phyloP scores from a whole-genome alignment of 2,888 invertebrate species.

The Leptogaster cylindrica region DNA sequence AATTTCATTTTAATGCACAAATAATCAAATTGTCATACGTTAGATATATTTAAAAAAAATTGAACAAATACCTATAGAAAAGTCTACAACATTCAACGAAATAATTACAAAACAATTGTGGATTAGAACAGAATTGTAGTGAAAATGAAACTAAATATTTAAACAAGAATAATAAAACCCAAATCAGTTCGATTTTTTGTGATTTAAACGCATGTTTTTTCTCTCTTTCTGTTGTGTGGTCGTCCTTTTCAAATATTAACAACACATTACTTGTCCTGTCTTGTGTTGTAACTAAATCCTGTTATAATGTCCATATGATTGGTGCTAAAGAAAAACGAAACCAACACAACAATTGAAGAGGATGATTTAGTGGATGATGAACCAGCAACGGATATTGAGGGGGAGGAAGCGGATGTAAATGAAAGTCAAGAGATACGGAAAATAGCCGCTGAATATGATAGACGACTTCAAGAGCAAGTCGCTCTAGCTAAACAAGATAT shows the following conservation, averaged over 20 bases:
- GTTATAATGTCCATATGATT: conserved; percentile 26
- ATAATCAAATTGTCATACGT: too few species aligned
- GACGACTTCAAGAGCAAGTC: conserved; percentile 68
- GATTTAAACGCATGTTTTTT: conserved; percentile 57
- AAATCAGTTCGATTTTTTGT: conserved; percentile 46
- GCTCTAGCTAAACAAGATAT: conserved; percentile 72
- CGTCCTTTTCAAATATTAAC: conserved; percentile 11
- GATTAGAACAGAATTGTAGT: conserved; percentile 2
- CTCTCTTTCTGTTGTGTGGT: conserved; percentile 50
- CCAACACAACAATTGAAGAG: conserved; percentile 19
- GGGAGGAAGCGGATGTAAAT: conserved; percentile 59
- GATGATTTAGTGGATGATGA: conserved; percentile 24
- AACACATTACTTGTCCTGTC: background rate
- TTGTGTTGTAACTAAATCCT: conserved; percentile 27
- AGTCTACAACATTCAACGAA: conserved; percentile 35
- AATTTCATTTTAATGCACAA: too few species aligned
- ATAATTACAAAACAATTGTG: conserved; percentile 20
- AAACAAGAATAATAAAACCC: background rate
- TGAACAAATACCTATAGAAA: too few species aligned
- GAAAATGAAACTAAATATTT: background rate
- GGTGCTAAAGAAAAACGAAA: conserved; percentile 27
- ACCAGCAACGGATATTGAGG: conserved; percentile 57
- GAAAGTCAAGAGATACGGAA: conserved; percentile 60
- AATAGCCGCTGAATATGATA: conserved; percentile 63
- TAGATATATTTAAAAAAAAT: too few species aligned